phyloP scores from a whole-genome alignment of 2,888 invertebrate genomes.

The Pseudococcus jackbeardsleyi region DNA sequence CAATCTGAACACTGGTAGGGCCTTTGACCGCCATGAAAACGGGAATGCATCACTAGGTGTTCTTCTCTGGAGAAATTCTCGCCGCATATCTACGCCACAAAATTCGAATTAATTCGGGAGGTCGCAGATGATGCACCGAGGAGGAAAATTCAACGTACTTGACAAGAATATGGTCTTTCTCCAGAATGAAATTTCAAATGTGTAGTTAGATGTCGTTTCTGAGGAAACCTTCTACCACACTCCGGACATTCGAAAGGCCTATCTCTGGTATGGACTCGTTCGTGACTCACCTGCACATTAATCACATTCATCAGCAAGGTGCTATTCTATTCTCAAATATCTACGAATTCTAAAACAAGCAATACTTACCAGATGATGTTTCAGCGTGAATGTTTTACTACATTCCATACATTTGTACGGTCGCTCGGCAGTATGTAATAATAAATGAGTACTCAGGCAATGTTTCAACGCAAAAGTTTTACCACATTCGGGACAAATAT shows the following conservation, averaged over 20 bases:
- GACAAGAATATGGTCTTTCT: slow-evolving; percentile 87
- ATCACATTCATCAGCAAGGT: not conserved
- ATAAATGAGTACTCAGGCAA: slow-evolving; percentile 79
- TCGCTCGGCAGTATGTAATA: slow-evolving; percentile 84
- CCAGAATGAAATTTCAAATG: slow-evolving; percentile 90
- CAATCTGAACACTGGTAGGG: slow-evolving; percentile 95
- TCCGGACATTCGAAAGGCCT: slow-evolving; percentile 86
- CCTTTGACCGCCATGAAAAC: slow-evolving; percentile 93
- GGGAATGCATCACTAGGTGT: slow-evolving; percentile 78
- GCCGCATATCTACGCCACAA: slow-evolving; percentile 77
- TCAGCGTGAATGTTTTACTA: slow-evolving; percentile 87
- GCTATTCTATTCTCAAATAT: not conserved
- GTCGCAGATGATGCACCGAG: not conserved
- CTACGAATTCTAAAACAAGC: not conserved
- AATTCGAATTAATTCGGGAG: not conserved
- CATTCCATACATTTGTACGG: slow-evolving; percentile 88
- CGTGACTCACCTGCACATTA: slow-evolving; percentile 78
- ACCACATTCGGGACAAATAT: slow-evolving; percentile 69
- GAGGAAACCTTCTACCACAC: slow-evolving; percentile 85
- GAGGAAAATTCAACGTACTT: slow-evolving; percentile 69
- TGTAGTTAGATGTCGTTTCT: slow-evolving; percentile 86
- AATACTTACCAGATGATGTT: slow-evolving; percentile 78
- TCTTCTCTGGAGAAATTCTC: slow-evolving; percentile 94
- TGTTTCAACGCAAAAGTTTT: slow-evolving; percentile 70
- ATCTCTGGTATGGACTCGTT: slow-evolving; percentile 84